phyloP scores from a whole-genome alignment of 92 coral and sea anemone species.

The Palythoa heliodiscus region DNA sequence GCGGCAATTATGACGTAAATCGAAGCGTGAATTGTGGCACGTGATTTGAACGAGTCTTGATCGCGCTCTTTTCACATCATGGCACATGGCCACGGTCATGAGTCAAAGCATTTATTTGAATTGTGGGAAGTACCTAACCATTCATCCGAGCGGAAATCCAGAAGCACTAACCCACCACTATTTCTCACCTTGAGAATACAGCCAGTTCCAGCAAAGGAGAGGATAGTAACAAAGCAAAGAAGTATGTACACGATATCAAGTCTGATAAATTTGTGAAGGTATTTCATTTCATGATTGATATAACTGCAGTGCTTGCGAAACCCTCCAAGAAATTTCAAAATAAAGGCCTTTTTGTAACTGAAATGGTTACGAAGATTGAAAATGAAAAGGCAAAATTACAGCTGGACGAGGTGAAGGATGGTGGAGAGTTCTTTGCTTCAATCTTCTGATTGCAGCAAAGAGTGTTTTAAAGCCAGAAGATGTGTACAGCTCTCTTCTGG shows the following conservation, averaged over 20 bases:
- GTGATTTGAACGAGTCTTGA: no score
- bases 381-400: background rate
- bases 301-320: slow-evolving; percentile 42
- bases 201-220: slow-evolving; percentile 36
- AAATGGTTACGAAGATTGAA: background rate
- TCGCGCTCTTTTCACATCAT: no score
- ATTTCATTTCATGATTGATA: slow-evolving; percentile 42
- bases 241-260: slow-evolving; percentile 31
- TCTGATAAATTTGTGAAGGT: slow-evolving; percentile 43
- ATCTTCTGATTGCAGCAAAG: slow-evolving; percentile 5
- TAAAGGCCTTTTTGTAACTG: slow-evolving; percentile 2
- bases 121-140: no score
- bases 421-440: background rate
- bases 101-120: no score
- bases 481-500: slow-evolving; percentile 25
- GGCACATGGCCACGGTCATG: no score
- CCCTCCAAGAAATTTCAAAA: slow-evolving; percentile 35
- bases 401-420: slow-evolving; percentile 3
- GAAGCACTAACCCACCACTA: background rate
- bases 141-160: no score
- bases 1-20: no score
- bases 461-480: background rate
- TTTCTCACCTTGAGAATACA: slow-evolving; percentile 41
- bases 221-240: slow-evolving; percentile 43
- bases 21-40: no score